Evolutionary conservation across 2,888 invertebrate species (phyloP), one percentile per base, ranked within the genome.

Genomic region (Tubiluchus corallicola): DNA sequence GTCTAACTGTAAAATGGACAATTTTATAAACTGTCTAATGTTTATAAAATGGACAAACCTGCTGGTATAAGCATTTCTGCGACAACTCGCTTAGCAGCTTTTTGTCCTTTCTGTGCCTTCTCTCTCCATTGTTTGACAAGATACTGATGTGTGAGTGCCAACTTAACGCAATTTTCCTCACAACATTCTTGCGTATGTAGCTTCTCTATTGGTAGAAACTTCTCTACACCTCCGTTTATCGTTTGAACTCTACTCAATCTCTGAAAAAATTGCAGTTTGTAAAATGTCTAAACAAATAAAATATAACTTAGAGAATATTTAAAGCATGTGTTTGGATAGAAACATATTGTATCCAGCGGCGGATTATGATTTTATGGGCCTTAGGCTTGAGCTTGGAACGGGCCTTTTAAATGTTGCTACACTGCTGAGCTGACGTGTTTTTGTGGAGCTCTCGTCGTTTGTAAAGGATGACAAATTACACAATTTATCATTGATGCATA

Each of bases 1-100:
- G n/a, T n/a, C n/a, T n/a, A n/a, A n/a, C n/a, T n/a, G n/a, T n/a
- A n/a, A n/a, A n/a, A n/a, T n/a, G n/a, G n/a, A n/a, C n/a, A n/a
- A n/a, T n/a, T n/a, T n/a, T n/a, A n/a, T n/a, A n/a, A n/a, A n/a
- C n/a, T n/a, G n/a, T n/a, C n/a, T n/a, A n/a, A n/a, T n/a, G n/a
- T n/a, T n/a, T n/a, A n/a, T n/a, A n/a, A n/a, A n/a, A n/a, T n/a
- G n/a, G n/a, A n/a, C n/a, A n/a, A 44, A 57, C 60, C 60, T 49
- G 57, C 54, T 4, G 61, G 60, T 3, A 58, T 58, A 4, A 63
- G 49, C 61, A 63, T 62, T 48, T 62, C 63, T n/a, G 60, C 60
- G 3, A 62, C 47, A 2, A 62, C 63, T 40, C 57, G 48, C 37
- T 61, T 49, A 1, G 58, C 56, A 41, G 61, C 61, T 41, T 51